Evolutionary conservation across 2,797 vertebrate species (phyloP).

Genomic region (Megaceryle alcyon): DNA sequence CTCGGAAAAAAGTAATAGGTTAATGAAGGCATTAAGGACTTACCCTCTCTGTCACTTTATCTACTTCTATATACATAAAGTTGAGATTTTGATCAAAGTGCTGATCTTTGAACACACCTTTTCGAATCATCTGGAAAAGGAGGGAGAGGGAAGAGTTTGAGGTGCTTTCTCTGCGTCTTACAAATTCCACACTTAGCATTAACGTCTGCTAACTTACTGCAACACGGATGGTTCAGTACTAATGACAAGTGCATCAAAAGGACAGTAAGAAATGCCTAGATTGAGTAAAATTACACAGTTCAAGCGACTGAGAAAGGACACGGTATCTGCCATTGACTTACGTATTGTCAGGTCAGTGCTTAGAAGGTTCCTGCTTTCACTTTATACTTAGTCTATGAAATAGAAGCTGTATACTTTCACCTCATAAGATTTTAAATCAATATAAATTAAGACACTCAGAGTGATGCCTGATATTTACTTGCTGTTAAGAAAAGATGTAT

Average conservation of each 20-base stretch:
- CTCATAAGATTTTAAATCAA: slow-evolving; percentile 3
- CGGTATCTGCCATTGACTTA: slow-evolving; percentile 46
- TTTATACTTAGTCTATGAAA: slow-evolving; percentile 64
- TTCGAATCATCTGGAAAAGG: slow-evolving; percentile 94
- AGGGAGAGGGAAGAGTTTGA: slow-evolving; percentile 40
- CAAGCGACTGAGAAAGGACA: not conserved
- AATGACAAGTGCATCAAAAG: not conserved
- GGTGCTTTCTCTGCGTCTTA: not conserved
- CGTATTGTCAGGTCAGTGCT: slow-evolving; percentile 46
- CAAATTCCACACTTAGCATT: not conserved
- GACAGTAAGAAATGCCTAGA: not conserved
- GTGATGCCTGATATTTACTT: not conserved
- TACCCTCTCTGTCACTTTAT: slow-evolving; percentile 99
- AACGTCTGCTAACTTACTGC: not conserved
- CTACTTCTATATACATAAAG: slow-evolving; percentile 99
- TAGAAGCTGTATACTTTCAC: slow-evolving; percentile 56
- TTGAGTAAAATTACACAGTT: not conserved
- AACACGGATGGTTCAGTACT: not conserved
- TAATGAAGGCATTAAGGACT: slow-evolving; percentile 17
- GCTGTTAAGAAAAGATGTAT: not conserved
- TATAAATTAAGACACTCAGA: slow-evolving; percentile 20
- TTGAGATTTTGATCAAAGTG: slow-evolving; percentile 99
- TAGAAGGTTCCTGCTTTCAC: slow-evolving; percentile 59
- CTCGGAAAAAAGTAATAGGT: not conserved
- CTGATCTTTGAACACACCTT: slow-evolving; percentile 99